Base-by-base conservation (phyloP, 2,888 invertebrate genomes). In the Brachynemurus nebulosus region DNA sequence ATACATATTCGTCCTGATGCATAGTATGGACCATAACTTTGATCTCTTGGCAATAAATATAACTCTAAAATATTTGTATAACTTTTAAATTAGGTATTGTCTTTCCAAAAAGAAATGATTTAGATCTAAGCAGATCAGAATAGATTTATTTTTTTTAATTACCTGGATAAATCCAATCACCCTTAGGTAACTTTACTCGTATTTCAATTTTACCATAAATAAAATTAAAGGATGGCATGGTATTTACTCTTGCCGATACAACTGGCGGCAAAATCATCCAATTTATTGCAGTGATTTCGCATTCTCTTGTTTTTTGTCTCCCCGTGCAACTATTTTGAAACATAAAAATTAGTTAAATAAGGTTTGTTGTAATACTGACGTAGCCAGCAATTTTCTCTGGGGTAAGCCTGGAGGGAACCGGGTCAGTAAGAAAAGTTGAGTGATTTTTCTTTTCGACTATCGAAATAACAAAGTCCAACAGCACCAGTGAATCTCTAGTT, bases 91-190 rank as follows among this genome's bases (percentile, higher is more conserved):
- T 23, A 23, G 7, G 23, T 7, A 23, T 7, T 23, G 9, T 9
- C n/a, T n/a, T n/a, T n/a, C n/a, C n/a, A n/a, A n/a, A n/a, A n/a
- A n/a, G n/a, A n/a, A n/a, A n/a, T n/a, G n/a, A n/a, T n/a, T n/a
- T n/a, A n/a, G n/a, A n/a, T n/a, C n/a, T n/a, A n/a, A n/a, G n/a
- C n/a, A n/a, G n/a, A n/a, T n/a, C n/a, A n/a, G n/a, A n/a, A n/a
- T n/a, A n/a, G n/a, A n/a, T n/a, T n/a, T n/a, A n/a, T n/a, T n/a
- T n/a, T n/a, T n/a, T n/a, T n/a, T n/a, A 35, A 43, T 66, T 65
- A 85, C 86, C 69, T 41, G 86, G 85, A 55, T 80, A 71, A 14
- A 86, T 64, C 86, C 86, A 86, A 57, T 85, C 80, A 1, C 86
- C 86, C 49, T 69, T 68, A 0, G 86, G 84, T 17, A 86, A 55